Base-by-base conservation (phyloP, 2,797 vertebrate genomes). In the Tapera naevia region DNA sequence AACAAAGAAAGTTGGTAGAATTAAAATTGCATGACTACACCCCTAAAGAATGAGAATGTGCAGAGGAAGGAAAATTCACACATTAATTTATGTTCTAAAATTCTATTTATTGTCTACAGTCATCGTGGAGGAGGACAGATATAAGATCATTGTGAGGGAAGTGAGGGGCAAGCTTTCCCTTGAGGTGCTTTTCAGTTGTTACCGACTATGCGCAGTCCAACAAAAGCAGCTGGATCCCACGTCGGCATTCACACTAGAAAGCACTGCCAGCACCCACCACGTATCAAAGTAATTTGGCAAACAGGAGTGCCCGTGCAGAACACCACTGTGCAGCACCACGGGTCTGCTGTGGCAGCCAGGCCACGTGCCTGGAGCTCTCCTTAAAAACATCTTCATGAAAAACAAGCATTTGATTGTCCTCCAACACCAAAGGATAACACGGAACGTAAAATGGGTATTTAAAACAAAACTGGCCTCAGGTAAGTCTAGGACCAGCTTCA, bases 291-390 rank as follows among this genome's bases (percentile, higher is more conserved):
- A 21, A 51, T 7, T 0, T 48, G 56, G 80, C 71, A 73, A 57
- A 65, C 53, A 21, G 62, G 41, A 60, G 11, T 0, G 0, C 30
- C 65, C 45, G 51, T 9, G 28, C 45, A 71, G 56, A 82, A 60
- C 46, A 58, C 1, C 24, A 10, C 28, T 2, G 1, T 0, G 1
- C 12, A 88, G 71, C 2, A 1, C 58, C n/a, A 35, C 5, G 0
- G 65, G 69, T 82, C 43, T 51, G 39, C 64, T 48, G 57, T 1
- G 1, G 54, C 39, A 45, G 10, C 25, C 50, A 37, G 22, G 13
- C 45, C 15, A 37, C 28, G 19, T 48, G 3, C 21, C 53, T 41
- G 13, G 11, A 83, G 48, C 11, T 27, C n/a, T 57, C 65, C 23
- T 45, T 56, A 39, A 56, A 92, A 70, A 89, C 9, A 37, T 0